Conservation (phyloP, 2,113 vertebrate species). For the Pardalotus punctatus region DNA sequence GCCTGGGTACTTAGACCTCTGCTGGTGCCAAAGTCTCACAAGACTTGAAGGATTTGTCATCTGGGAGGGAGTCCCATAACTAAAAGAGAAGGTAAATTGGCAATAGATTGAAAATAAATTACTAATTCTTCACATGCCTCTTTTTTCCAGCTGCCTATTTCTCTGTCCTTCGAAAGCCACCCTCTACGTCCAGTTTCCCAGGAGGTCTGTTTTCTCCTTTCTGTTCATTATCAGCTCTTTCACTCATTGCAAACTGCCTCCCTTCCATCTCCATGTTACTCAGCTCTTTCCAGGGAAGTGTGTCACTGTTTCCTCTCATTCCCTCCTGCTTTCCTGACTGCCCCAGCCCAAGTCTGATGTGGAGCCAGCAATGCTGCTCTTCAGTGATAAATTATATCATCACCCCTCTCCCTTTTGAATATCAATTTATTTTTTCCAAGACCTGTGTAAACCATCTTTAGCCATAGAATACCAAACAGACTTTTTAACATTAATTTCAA, state of each 20-base stretch:
- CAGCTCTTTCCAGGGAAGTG: neutral
- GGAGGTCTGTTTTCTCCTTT: conserved; percentile 1
- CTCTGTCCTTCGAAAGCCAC: conserved; percentile 17
- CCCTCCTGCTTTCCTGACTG: neutral
- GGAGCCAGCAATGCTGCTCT: neutral
- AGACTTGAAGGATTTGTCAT: neutral
- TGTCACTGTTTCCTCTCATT: neutral
- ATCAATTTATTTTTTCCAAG: neutral
- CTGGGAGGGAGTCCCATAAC: neutral
- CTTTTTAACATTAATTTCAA: neutral
- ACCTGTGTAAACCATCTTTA: neutral
- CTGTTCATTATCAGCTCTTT: neutral
- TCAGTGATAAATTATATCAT: neutral
- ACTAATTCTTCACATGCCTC: neutral
- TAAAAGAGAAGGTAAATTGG: neutral
- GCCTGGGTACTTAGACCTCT: neutral
- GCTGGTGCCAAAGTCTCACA: neutral
- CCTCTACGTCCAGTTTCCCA: neutral
- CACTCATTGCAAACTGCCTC: neutral
- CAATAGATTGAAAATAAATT: neutral
- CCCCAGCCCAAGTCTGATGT: neutral
- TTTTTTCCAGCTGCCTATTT: neutral
- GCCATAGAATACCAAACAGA: neutral
- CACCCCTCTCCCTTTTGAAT: neutral
- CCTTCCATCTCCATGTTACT: neutral